Evolutionary conservation across 2,113 vertebrate genomes (phyloP).

Genomic region (Petrocephalus zakoni): DNA sequence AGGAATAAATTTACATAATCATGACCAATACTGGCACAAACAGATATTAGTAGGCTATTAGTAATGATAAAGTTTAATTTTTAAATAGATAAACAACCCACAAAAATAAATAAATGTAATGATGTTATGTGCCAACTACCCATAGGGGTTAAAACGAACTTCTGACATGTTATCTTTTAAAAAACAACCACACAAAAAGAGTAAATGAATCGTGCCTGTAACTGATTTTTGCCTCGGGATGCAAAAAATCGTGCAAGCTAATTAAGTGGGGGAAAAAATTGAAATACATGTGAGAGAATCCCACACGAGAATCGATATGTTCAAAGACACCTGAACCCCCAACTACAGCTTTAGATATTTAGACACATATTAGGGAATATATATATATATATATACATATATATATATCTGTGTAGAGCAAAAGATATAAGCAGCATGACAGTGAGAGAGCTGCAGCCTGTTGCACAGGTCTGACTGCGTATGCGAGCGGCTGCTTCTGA

Average conservation of each 20-base stretch:
- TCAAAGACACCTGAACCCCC: conserved; percentile 28
- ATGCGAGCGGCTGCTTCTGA: not conserved
- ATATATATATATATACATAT: no score
- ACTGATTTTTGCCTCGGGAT: conserved; percentile 30
- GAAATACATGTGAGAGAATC: not conserved
- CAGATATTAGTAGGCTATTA: not conserved
- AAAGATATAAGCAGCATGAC: not conserved
- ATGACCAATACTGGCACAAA: not conserved
- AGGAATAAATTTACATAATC: conserved; percentile 6
- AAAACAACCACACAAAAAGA: conserved; percentile 14
- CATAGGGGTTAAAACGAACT: conserved; percentile 7
- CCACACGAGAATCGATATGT: conserved; percentile 36
- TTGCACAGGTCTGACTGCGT: not conserved
- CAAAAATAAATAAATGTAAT: not conserved
- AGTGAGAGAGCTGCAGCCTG: not conserved
- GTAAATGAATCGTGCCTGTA: conserved; percentile 18
- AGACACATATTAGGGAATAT: not conserved
- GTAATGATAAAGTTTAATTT: not conserved
- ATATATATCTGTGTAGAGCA: not conserved
- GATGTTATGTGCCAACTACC: not conserved
- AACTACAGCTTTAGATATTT: conserved; percentile 12
- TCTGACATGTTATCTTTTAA: conserved; percentile 23
- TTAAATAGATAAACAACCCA: not conserved
- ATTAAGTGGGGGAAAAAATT: conserved; percentile 7
- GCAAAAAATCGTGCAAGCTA: conserved; percentile 13